Conservation (phyloP, 2,888 invertebrate species). For the Cordilura impudica region DNA sequence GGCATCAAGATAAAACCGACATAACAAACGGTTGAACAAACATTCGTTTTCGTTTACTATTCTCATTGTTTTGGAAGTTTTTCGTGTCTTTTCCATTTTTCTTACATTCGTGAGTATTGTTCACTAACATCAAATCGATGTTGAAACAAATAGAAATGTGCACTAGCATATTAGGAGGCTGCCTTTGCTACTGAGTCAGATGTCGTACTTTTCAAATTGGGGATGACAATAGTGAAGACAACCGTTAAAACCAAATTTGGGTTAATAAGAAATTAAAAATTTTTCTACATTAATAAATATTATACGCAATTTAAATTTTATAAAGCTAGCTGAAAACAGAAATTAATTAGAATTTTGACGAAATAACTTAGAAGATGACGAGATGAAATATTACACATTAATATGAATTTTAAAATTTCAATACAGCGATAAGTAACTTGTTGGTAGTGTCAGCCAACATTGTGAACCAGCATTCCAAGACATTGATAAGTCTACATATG, state of each 20-base stretch:
- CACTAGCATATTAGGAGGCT: constrained; percentile 18
- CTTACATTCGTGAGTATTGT: background rate
- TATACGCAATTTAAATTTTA: too few species aligned
- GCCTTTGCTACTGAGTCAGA: constrained; percentile 27
- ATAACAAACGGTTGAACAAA: constrained; percentile 74
- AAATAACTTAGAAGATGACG: too few species aligned
- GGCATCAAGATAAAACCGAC: constrained; percentile 75
- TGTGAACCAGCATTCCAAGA: too few species aligned
- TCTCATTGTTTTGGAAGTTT: constrained; percentile 42
- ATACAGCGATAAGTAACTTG: too few species aligned
- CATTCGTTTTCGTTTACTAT: constrained; percentile 57
- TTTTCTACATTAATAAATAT: too few species aligned
- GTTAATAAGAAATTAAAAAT: constrained; percentile 34
- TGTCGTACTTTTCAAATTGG: constrained; percentile 28
- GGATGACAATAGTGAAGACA: constrained; percentile 40
- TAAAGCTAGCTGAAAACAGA: too few species aligned
- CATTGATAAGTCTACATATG: too few species aligned
- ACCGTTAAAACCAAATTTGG: constrained; percentile 46
- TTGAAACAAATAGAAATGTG: constrained; percentile 30
- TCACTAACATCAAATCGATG: constrained; percentile 36
- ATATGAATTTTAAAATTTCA: too few species aligned
- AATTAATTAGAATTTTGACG: too few species aligned
- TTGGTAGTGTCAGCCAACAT: too few species aligned
- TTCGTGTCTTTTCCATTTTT: background rate
- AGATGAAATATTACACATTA: too few species aligned